These are phyloP conservation scores for Dicrurus megarhynchus DNA, from an alignment of 2,113 vertebrate genomes.

Conservation along the genomic window DNA sequence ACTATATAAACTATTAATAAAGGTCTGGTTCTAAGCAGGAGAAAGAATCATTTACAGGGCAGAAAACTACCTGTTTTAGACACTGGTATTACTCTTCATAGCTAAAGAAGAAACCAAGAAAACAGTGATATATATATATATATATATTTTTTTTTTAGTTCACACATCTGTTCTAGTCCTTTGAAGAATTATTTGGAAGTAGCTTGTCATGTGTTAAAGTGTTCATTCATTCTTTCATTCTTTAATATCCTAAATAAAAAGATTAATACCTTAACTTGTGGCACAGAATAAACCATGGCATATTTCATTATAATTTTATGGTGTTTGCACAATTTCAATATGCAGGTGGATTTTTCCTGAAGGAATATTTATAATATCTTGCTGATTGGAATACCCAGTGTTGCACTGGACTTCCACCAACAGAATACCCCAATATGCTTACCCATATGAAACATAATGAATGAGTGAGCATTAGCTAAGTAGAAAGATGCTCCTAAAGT, in stretches of 20 bases:
- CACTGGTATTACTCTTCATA: not conserved
- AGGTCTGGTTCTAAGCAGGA: not conserved
- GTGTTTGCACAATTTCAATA: not conserved
- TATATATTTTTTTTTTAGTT: not conserved
- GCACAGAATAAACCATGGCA: not conserved
- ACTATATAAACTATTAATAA: not conserved
- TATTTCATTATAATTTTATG: not conserved
- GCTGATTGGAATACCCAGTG: not conserved
- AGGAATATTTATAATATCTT: not conserved
- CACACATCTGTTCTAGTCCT: not conserved
- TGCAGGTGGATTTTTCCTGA: not conserved
- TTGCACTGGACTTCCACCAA: not conserved
- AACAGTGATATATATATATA: too few relatives aligned
- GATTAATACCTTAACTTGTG: not conserved
- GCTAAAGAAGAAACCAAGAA: not conserved
- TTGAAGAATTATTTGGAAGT: not conserved
- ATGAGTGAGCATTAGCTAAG: not conserved
- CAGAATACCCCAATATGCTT: not conserved
- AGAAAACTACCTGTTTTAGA: not conserved
- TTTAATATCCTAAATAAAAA: not conserved
- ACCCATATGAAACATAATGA: not conserved
- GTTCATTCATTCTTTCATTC: not conserved
- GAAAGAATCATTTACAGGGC: not conserved
- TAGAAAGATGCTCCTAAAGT: not conserved
- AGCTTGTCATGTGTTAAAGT: not conserved